Base-by-base conservation (phyloP, 2,113 vertebrate species). In the Equus quagga region DNA sequence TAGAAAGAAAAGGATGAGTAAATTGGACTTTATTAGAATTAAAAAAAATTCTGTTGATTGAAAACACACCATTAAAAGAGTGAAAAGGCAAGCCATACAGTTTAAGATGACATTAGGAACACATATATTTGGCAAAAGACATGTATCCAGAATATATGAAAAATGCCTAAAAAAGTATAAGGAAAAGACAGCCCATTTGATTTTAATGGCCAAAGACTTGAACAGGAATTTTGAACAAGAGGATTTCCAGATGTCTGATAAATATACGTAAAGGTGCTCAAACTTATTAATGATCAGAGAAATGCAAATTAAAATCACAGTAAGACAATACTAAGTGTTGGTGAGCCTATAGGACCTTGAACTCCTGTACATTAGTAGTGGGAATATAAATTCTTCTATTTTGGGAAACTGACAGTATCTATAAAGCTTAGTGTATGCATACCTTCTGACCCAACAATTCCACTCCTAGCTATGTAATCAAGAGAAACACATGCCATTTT, bases 231-330 rank as follows among this genome's bases (percentile, higher is more conserved):
- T 62, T 31, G 14, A 78, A 70, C 67, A 65, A 26, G 28, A 54
- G 64, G 4, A 24, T 51, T 58, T 85, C 31, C 44, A 86, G 28
- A 82, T 51, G 14, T 46, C 13, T 17, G 13, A 60, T 75, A 73
- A 41, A 17, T 65, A 19, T 67, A 14, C 33, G 18, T 87, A 51
- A 86, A 56, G 6, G 12, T 78, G 15, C 18, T 58, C 62, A 91
- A 6, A 8, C 18, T 92, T 76, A 31, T 33, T 78, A 56, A 26
- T 78, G 24, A 83, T 36, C 26, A 56, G 18, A 56, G 69, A 70
- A 89, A 82, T 36, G 18, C 18, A 78, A 82, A 56, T 92, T 82
- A 69, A 95, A 79, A 91, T 80, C n/a, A 90, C 17, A 46, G n/a
- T 44, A 15, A 90, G 18, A 67, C 46, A 78, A 60, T 17, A 46